Percentiles rank a stretch among this genome's conserved stretches.
These are phyloP conservation scores for Oreochromis niloticus DNA, from an alignment of 2,113 vertebrate species.

Conservation along the genomic window DNA sequence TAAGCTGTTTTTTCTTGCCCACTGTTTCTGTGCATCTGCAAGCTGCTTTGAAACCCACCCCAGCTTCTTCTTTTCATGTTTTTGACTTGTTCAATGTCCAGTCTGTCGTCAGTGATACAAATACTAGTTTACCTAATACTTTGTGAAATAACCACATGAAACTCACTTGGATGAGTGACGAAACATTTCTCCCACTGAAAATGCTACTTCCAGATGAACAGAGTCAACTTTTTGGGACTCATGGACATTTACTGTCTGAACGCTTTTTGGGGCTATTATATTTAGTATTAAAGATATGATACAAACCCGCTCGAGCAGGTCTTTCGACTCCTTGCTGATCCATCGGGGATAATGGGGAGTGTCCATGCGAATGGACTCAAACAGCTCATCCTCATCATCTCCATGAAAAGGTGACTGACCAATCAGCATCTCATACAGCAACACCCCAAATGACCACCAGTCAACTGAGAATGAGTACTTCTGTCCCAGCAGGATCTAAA, in stretches of 20 bases:
- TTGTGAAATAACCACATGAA: not conserved
- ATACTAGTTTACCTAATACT: not conserved
- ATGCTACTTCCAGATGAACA: not conserved
- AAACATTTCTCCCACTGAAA: not conserved
- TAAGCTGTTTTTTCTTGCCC: not conserved
- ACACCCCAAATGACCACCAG: slow-evolving; percentile 98
- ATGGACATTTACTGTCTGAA: not conserved
- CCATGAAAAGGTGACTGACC: slow-evolving; percentile 98
- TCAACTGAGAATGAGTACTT: slow-evolving; percentile 95
- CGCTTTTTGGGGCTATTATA: not conserved
- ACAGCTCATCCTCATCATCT: slow-evolving; percentile 95
- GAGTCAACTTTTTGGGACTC: not conserved
- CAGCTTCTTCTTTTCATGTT: not conserved
- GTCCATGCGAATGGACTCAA: slow-evolving; percentile 95
- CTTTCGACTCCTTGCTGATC: slow-evolving; percentile 93
- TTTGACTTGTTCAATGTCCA: not conserved
- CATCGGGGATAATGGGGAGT: slow-evolving; percentile 94
- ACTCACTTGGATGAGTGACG: not conserved
- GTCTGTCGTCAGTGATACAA: not conserved
- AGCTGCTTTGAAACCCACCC: not conserved
- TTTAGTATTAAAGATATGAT: not conserved
- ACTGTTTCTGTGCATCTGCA: not conserved
- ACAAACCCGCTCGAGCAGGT: slow-evolving; percentile 89
- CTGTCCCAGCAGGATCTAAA: slow-evolving; percentile 88
- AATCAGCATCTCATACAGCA: slow-evolving; percentile 96